Evolutionary conservation across 64 coral and sea anemone genomes (phyloP).

Genomic region (Cladopsammia gracilis): DNA sequence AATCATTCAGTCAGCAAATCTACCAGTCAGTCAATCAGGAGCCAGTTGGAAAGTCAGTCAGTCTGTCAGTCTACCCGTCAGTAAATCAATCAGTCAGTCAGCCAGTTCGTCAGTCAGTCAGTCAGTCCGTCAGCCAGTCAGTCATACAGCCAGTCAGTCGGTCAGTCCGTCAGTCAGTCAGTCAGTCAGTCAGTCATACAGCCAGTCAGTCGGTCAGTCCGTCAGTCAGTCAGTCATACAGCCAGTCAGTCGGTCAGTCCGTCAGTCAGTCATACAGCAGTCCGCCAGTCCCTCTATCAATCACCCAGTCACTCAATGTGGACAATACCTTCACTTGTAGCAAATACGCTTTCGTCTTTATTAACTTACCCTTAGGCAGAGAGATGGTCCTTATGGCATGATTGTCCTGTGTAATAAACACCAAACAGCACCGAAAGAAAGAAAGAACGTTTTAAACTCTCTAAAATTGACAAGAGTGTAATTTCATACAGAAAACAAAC

Average conservation of each 20-base stretch:
- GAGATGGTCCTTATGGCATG: slow-evolving; percentile 88
- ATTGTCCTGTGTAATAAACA: slow-evolving; percentile 72
- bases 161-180: not conserved
- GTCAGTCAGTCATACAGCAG: not conserved
- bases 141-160: no score
- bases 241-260: no score
- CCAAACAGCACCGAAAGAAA: no score
- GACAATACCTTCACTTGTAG: not conserved
- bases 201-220: no score
- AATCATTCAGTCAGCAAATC: no score
- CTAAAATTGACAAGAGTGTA: no score
- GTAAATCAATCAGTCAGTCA: no score
- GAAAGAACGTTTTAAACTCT: no score
- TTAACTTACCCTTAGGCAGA: slow-evolving; percentile 65
- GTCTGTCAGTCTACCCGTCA: not conserved
- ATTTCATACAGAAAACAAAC: no score
- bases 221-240: no score
- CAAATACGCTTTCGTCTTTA: not conserved
- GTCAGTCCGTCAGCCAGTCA: no score
- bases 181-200: not conserved
- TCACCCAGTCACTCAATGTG: not conserved
- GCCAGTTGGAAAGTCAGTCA: not conserved
- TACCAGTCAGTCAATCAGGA: not conserved
- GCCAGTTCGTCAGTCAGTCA: no score
- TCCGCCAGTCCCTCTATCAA: not conserved